Evolutionary conservation across 2,113 vertebrate species (phyloP), one percentile per base, ranked within the genome.

Genomic region (Solea solea): DNA sequence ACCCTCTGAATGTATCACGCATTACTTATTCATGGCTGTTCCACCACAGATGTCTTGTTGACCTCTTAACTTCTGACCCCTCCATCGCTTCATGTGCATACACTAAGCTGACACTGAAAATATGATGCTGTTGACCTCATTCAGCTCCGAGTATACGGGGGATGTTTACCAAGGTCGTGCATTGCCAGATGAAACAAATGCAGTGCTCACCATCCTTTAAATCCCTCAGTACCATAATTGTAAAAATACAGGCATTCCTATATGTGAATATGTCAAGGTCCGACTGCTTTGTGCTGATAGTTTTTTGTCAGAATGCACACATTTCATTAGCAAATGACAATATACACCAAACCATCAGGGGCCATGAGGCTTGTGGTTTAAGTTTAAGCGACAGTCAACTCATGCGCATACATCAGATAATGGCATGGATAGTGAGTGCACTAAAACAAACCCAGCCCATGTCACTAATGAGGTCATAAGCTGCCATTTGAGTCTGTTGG

Each of bases 1-100:
- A 66, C 64, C 48, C 72, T 76, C 65, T 62, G 53, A 77, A 77
- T 60, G 40, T 73, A 68, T 28, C 53, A 25, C 69, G 10, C 16
- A 69, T 78, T 70, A 83, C 80, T 75, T 52, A 78, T 78, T 50
- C 48, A 78, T 72, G 49, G 61, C 59, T 40, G 40, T 48, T 63
- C 54, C 59, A 9, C 44, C 9, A 45, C 40, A 16, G 39, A 44
- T 8, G 9, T 51, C 69, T 61, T 45, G 45, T 14, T 82, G 76
- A 85, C 74, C 78, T 81, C 74, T 78, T 46, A 74, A 69, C 82
- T 59, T 41, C 72, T 13, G 49, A 9, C 25, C 39, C 4, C 28
- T 64, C 78, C 50, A 80, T 72, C 39, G 27, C n/a, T 69, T 64
- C 28, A 48, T 62, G 13, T 63, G 64, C 49, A 56, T 12, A 64